phyloP scores from a whole-genome alignment of 2,888 invertebrate genomes.

The Drosophila neotestacea region DNA sequence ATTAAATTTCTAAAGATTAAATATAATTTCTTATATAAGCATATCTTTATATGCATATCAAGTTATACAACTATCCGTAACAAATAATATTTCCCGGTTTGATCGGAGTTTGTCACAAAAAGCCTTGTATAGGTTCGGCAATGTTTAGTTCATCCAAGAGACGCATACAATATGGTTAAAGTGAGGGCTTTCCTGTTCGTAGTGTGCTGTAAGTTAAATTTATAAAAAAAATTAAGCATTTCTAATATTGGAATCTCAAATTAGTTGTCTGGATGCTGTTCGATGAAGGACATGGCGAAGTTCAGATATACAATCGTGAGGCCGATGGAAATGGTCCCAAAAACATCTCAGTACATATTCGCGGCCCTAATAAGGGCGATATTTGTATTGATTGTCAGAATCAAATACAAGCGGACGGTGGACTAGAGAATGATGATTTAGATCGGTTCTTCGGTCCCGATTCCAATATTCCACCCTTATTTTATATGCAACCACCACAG shows the following conservation, averaged over 20 bases:
- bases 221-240: not conserved
- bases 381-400: conserved; percentile 40
- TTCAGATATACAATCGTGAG: conserved; percentile 6
- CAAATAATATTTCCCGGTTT: conserved; percentile 6
- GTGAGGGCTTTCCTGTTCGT: not conserved
- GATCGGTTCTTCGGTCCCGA: not conserved
- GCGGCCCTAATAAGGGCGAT: conserved; percentile 7
- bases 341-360: conserved; percentile 16
- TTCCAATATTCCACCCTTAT: not conserved
- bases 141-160: not conserved
- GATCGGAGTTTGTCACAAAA: conserved; percentile 1
- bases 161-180: conserved; percentile 4
- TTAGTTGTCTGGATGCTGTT: conserved; percentile 1
- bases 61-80: conserved; percentile 20
- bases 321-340: not conserved
- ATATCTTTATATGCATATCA: not conserved
- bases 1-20: too few relatives aligned
- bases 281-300: not conserved
- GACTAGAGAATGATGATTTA: not conserved
- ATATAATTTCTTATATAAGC: not conserved
- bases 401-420: conserved; percentile 8
- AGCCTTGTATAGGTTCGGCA: not conserved
- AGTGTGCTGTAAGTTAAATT: conserved; percentile 13
- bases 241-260: not conserved
- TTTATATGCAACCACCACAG: not conserved